Percentiles rank a stretch among this genome's conserved stretches.
phyloP scores from a whole-genome alignment of 2,888 invertebrate genomes.

The Serripes groenlandicus region DNA sequence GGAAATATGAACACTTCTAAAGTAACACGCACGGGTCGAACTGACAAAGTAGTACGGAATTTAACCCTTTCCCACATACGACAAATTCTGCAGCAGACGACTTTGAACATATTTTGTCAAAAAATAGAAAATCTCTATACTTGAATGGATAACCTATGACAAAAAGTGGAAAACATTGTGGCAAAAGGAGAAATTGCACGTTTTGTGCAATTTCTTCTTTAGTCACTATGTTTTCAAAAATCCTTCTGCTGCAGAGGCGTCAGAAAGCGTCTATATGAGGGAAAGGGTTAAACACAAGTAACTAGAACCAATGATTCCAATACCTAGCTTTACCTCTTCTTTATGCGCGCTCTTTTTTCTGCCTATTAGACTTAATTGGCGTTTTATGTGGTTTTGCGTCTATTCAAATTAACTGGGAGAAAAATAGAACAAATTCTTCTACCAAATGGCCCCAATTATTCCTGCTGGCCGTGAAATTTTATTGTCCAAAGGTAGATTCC shows the following conservation, averaged over 20 bases:
- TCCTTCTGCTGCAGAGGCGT: background rate
- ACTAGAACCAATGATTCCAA: background rate
- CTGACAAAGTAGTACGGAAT: no score
- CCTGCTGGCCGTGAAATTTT: conserved; percentile 19
- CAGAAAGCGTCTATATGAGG: background rate
- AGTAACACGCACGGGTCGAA: no score
- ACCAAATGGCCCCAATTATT: conserved; percentile 7
- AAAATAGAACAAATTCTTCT: conserved; percentile 8
- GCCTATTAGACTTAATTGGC: conserved; percentile 24
- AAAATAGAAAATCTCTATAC: no score
- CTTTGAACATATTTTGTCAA: no score
- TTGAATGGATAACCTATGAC: no score
- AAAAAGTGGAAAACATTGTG: no score
- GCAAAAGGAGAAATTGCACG: background rate
- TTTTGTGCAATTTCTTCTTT: background rate
- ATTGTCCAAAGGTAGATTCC: conserved; percentile 4
- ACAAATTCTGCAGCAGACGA: background rate
- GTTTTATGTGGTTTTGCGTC: conserved; percentile 13
- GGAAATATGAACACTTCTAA: no score
- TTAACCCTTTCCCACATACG: background rate
- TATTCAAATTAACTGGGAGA: background rate
- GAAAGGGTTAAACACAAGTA: background rate
- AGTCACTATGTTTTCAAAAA: background rate
- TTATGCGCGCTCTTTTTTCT: background rate
- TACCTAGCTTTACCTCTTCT: background rate